phyloP scores from a whole-genome alignment of 2,113 vertebrate species.

The Rhabdornis inornatus region DNA sequence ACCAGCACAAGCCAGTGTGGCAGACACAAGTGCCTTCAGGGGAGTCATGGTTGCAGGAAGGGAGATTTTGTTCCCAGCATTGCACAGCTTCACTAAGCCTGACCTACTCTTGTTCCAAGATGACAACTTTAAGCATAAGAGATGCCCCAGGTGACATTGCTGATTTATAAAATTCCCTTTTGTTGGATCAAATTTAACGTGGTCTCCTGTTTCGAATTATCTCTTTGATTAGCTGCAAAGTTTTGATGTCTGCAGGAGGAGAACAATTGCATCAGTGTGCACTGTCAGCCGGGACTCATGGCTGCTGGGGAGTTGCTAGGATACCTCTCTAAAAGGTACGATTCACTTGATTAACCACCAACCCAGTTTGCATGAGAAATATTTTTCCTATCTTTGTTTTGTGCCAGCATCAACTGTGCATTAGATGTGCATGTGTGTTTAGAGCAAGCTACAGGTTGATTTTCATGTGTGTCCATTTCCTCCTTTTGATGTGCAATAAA shows the following conservation, averaged over 20 bases:
- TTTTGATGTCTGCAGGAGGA: slow-evolving; percentile 64
- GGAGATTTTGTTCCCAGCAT: neutral
- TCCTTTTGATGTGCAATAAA: neutral
- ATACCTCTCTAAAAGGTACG: slow-evolving; percentile 67
- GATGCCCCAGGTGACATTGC: neutral
- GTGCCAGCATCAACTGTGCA: neutral
- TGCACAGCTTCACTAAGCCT: neutral
- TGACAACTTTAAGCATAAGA: neutral
- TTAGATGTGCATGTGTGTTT: slow-evolving; percentile 33
- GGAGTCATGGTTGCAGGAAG: neutral
- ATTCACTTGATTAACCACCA: slow-evolving; percentile 69
- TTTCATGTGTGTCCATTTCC: neutral
- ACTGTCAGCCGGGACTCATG: slow-evolving; percentile 49
- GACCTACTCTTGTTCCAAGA: neutral
- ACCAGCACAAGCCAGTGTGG: rapidly evolving
- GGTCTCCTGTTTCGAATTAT: slow-evolving; percentile 53
- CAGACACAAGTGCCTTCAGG: neutral
- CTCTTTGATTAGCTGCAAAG: slow-evolving; percentile 67
- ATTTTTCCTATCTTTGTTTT: slow-evolving; percentile 46
- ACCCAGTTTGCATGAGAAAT: slow-evolving; percentile 55
- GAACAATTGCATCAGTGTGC: slow-evolving; percentile 60
- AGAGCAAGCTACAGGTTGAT: slow-evolving; percentile 1
- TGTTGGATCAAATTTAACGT: slow-evolving; percentile 46
- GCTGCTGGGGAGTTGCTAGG: slow-evolving; percentile 73
- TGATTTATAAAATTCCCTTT: slow-evolving; percentile 36